Evolutionary conservation across 2,888 invertebrate genomes (phyloP), one percentile per base, ranked within the genome.

Genomic region (Encarsia formosa): DNA sequence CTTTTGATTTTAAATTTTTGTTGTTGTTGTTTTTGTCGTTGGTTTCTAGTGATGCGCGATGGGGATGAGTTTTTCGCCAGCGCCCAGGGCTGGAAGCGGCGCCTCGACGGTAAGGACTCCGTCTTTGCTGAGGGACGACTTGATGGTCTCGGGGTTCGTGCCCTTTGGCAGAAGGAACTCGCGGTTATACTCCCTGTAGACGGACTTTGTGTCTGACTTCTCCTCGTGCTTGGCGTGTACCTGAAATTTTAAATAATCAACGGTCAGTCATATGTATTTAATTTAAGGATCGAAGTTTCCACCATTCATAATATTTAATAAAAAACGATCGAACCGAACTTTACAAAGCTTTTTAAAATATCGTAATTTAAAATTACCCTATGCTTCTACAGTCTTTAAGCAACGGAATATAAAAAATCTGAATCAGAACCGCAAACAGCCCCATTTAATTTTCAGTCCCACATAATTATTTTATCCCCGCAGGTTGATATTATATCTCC

Each of bases 171-270:
- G 79, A 74, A 96, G 81, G 81, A 97, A 98, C 78, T 96, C 96
- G 62, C 95, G 85, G 77, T 96, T 96, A 84, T 97, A 98, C 77
- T 98, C 97, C 77, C 96, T 86, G 83, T 94, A 97, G 57, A 96
- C 93, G 37, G 93, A 92, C 79, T 95, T 93, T 71, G 91, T 92
- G 77, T 95, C 93, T 45, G 91, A 86, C 78, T 96, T 96, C 78
- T 98, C 97, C 77, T 98, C 96, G 78, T 98, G 98, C 77, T 95
- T 95, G 57, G 97, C 97, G 73, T 96, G 93, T 44, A 96, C 94
- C 93, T 94, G 77, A 19, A 49, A 55, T 8, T 8, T 15, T 19
- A 18, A 42, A 16, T 6, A 16, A 29, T 13, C 8, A 29, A 29
- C n/a, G n/a, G n/a, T n/a, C n/a, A n/a, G n/a, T n/a, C n/a, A n/a